phyloP scores from a whole-genome alignment of 2,888 invertebrate genomes.

The Actias luna region DNA sequence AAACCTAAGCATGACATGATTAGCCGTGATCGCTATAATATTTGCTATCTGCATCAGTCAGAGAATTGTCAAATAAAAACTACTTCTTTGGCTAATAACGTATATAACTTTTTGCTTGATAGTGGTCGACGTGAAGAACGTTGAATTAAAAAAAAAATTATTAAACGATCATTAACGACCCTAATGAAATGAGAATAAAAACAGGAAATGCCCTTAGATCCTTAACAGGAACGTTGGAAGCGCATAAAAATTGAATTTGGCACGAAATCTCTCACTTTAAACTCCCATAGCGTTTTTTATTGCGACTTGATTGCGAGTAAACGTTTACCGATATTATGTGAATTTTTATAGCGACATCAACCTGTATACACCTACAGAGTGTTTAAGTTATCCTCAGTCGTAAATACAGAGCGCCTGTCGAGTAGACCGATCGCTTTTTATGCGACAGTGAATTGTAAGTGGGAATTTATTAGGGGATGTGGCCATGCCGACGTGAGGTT shows the following conservation, averaged over 20 bases:
- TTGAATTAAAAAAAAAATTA: neutral
- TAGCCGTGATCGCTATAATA: too few relatives aligned
- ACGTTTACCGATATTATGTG: conserved; percentile 70
- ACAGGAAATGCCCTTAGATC: neutral
- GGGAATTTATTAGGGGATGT: conserved; percentile 56
- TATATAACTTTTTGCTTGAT: neutral
- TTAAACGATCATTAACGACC: neutral
- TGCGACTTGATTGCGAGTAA: conserved; percentile 59
- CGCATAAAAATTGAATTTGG: conserved; percentile 20
- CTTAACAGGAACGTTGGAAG: neutral
- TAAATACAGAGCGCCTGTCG: conserved; percentile 64
- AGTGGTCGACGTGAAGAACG: neutral
- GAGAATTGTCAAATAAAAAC: too few relatives aligned
- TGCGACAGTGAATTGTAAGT: conserved; percentile 63
- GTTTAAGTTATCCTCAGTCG: conserved; percentile 65
- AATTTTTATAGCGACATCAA: conserved; percentile 56
- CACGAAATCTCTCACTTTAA: conserved; percentile 37
- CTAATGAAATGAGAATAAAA: neutral
- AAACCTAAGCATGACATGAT: too few relatives aligned
- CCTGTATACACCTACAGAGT: conserved; percentile 55
- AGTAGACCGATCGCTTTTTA: conserved; percentile 71
- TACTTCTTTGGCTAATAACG: neutral
- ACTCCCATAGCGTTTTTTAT: conserved; percentile 43
- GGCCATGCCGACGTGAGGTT: conserved; percentile 35
- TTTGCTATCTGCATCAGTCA: too few relatives aligned